Base-by-base conservation (phyloP, 2,113 vertebrate genomes). In the Heliornis fulica region DNA sequence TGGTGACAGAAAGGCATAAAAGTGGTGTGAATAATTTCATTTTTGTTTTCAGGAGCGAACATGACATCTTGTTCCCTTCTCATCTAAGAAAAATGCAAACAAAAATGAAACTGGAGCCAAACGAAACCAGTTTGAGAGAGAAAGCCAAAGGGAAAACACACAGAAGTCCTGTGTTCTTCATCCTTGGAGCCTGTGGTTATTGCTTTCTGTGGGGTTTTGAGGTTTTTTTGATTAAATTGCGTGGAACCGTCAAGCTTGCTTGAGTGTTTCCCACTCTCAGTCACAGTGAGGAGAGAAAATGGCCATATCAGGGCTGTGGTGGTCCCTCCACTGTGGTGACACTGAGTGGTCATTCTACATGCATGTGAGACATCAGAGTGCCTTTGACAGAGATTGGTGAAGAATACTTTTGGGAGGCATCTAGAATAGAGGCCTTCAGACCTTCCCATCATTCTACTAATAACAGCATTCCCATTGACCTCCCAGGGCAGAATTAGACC, bases 101-200 rank as follows among this genome's bases (percentile, higher is more conserved):
- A 96, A 94, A 96, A 97, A 95, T 95, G 18, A 95, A 96, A 87
- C 78, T 45, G 31, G 40, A 96, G 91, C 94, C 94, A 96, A 93
- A 45, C 2, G 15, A 97, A 96, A 93, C 82, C 91, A 85, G 61
- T 91, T 83, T 85, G 81, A 89, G 81, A 72, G 74, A 89, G 78
- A 89, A 94, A 90, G 83, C 82, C 93, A 96, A 80, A 82, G 41
- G 48, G 82, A 94, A 95, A 89, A 69, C 61, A 87, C 45, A 65
- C 61, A 91, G 65, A 89, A 91, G 70, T 91, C 70, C 65, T 60
- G 45, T 94, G 63, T 83, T 96, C 65, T 82, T 89, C 78, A 38
- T 89, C 53, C 25, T 65, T 57, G n/a, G 50, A 72, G 45, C 53
- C 75, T 31, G 17, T 93, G 29, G 63, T 72, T 89, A 64, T 82